Evolutionary conservation across 1,140 invertebrate species (phyloP).

Genomic region (Thaumetopoea pityocampa): DNA sequence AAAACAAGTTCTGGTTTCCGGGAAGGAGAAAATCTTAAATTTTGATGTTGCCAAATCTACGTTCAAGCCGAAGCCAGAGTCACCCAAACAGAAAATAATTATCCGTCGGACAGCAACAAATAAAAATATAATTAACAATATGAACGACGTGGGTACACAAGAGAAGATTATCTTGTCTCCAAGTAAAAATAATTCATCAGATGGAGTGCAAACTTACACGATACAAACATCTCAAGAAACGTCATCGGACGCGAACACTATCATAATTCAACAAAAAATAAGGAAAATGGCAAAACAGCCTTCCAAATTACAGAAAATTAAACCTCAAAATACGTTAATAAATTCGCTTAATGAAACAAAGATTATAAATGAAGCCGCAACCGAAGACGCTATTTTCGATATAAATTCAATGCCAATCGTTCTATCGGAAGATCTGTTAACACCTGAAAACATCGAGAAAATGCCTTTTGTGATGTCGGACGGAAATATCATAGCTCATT

Average conservation of each 20-base stretch:
- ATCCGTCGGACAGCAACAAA: conserved; percentile 54
- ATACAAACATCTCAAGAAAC: conserved; percentile 55
- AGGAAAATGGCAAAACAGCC: conserved; percentile 48
- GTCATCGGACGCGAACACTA: conserved; percentile 43
- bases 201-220: conserved; percentile 67
- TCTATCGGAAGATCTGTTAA: conserved; percentile 80
- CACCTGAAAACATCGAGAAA: conserved; percentile 76
- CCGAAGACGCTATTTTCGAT: conserved; percentile 80
- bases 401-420: conserved; percentile 86
- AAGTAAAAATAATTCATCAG: conserved; percentile 39
- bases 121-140: conserved; percentile 51
- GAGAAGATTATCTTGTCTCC: conserved; percentile 67
- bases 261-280: conserved; percentile 59
- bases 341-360: conserved; percentile 35
- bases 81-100: conserved; percentile 68
- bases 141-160: conserved; percentile 40
- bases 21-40: conserved; percentile 71
- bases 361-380: conserved; percentile 22
- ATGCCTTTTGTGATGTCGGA: conserved; percentile 81
- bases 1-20: conserved; percentile 52
- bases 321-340: conserved; percentile 39
- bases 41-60: conserved; percentile 56
- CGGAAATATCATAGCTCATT: conserved; percentile 62
- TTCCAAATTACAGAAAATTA: conserved; percentile 53
- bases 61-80: conserved; percentile 43